Evolutionary conservation across 2,888 invertebrate genomes (phyloP), one percentile per base, ranked within the genome.

Genomic region (Leucania comma): DNA sequence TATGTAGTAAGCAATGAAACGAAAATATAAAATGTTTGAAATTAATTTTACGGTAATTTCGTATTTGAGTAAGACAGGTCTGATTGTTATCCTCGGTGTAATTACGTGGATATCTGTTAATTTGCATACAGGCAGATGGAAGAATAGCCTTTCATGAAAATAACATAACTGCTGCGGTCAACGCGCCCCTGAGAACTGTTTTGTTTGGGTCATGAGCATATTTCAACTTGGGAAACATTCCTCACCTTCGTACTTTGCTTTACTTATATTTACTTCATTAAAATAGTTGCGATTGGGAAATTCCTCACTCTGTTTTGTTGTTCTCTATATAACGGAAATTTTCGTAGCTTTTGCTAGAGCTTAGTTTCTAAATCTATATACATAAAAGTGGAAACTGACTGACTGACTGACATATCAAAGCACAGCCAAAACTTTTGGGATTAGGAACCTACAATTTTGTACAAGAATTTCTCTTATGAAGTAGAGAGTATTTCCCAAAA

Each of bases 121-220:
- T 95, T 93, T 93, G 90, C 89, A 93, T 93, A 90, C 81, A 85
- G 42, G 87, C 90, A 80, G 83, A 89, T 89, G 87, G 85, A 90
- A 84, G 88, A 90, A 88, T 88, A 85, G 88, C 84, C 88, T 90
- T 87, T 89, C 90, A 90, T 87, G 80, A 80, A 83, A 89, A 87
- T 89, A 91, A 89, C 88, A 87, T 87, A 88, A 88, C 75, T 58
- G 83, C 84, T 42, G 42, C 86, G 94, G 91, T 94, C 90, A 88
- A 87, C 84, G 93, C 85, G 84, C 93, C 75, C 83, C 88, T 93
- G 93, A 86, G 94, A 94, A 91, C 71, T 85, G 79, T 85, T 77
- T 73, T 82, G 78, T 83, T 84, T 70, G 63, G 77, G 78, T 79
- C 58, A 74, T 73, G 67, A 57, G 42, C 48, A 54, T 73, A 71